These are phyloP conservation scores for Hipposideros armiger DNA, from an alignment of 2,113 vertebrate genomes.

Conservation along the genomic window DNA sequence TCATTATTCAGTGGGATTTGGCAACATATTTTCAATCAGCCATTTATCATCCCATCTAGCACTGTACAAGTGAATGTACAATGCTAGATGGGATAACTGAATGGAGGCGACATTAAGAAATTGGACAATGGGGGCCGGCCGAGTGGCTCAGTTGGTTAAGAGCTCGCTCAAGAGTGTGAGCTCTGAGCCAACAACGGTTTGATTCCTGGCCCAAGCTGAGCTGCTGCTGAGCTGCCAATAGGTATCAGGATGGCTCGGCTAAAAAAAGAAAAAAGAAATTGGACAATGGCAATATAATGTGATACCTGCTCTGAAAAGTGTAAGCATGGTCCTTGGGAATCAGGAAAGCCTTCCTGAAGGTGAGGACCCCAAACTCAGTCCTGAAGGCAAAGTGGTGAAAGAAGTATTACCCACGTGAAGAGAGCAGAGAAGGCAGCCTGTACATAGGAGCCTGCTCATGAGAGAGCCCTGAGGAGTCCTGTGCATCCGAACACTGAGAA, in stretches of 20 bases:
- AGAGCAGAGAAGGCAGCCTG: neutral
- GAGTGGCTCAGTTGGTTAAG: too few relatives aligned
- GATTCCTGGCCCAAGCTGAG: too few relatives aligned
- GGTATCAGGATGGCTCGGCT: too few relatives aligned
- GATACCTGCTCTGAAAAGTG: neutral
- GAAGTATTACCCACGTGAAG: neutral
- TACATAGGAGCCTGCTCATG: neutral
- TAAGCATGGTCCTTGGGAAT: neutral
- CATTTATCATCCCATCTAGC: neutral
- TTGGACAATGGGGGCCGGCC: neutral
- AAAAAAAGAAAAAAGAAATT: neutral
- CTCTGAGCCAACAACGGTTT: too few relatives aligned
- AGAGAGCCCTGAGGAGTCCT: neutral
- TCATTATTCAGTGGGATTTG: neutral
- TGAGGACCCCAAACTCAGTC: neutral
- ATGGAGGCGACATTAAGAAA: neutral
- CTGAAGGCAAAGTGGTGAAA: neutral
- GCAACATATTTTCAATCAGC: neutral
- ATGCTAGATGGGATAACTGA: neutral
- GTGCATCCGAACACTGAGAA: neutral
- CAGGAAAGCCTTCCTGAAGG: neutral
- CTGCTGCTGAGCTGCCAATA: too few relatives aligned
- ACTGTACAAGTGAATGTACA: neutral
- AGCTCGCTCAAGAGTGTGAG: too few relatives aligned
- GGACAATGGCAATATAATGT: neutral